Evolutionary conservation across 1,140 invertebrate genomes (phyloP).

Genomic region (Scaptodrosophila lebanonensis): DNA sequence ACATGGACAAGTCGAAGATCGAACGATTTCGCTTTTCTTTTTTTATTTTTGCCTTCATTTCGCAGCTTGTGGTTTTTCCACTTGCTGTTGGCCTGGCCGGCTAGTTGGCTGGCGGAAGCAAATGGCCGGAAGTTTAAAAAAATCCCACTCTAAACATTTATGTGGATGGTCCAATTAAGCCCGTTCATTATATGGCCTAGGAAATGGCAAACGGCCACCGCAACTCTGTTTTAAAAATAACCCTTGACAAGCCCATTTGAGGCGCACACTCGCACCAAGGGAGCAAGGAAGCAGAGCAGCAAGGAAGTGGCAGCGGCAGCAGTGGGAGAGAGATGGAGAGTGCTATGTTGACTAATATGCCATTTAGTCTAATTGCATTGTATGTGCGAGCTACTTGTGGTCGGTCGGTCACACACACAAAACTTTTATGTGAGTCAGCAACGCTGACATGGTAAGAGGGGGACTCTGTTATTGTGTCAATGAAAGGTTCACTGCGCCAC

Average conservation of each 20-base stretch:
- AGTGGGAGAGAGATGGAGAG: no score
- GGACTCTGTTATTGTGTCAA: background rate
- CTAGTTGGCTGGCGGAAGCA: no score
- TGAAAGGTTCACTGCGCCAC: slow-evolving; percentile 27
- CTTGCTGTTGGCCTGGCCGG: no score
- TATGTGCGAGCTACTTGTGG: background rate
- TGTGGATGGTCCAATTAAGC: no score
- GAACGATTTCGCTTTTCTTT: slow-evolving; percentile 62
- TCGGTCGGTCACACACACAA: background rate
- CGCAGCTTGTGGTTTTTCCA: background rate
- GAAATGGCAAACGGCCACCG: no score
- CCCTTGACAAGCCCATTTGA: background rate
- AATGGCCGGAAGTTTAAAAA: no score
- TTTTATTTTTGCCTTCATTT: slow-evolving; percentile 13
- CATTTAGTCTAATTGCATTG: slow-evolving; percentile 38
- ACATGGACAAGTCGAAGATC: slow-evolving; percentile 33
- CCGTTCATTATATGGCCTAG: no score
- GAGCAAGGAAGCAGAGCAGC: no score
- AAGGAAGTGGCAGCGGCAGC: no score
- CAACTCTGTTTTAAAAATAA: no score
- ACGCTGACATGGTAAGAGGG: background rate
- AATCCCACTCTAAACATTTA: no score
- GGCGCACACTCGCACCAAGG: no score
- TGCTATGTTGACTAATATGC: slow-evolving; percentile 28
- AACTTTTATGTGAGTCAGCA: slow-evolving; percentile 26